These are phyloP conservation scores for Cecidostiba fungosa DNA, from an alignment of 2,888 invertebrate genomes.

Conservation along the genomic window DNA sequence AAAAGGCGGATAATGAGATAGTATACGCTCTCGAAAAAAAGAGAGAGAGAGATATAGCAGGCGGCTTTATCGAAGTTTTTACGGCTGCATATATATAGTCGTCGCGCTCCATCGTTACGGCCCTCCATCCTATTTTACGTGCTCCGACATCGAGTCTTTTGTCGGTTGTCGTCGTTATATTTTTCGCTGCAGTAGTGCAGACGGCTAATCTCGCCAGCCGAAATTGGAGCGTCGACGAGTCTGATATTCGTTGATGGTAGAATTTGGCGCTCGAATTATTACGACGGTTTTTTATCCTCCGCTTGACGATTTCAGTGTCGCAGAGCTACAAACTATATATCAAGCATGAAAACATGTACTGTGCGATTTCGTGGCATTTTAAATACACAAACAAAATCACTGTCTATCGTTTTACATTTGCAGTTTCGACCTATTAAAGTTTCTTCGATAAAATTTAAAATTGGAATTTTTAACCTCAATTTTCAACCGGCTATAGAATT, in stretches of 20 bases:
- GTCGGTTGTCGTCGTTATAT: background rate
- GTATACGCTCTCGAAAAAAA: background rate
- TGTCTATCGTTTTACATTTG: no score
- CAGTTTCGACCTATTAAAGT: no score
- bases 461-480: no score
- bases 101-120: background rate
- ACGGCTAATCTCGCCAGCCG: background rate
- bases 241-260: background rate
- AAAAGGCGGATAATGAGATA: background rate
- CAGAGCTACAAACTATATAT: background rate
- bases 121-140: conserved; percentile 18
- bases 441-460: no score
- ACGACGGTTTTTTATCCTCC: background rate
- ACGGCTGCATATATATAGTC: background rate
- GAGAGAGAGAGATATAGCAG: background rate
- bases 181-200: background rate
- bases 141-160: background rate
- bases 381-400: no score
- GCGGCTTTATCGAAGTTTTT: conserved; percentile 29
- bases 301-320: background rate
- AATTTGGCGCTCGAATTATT: background rate
- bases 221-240: background rate
- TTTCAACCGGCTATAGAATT: no score
- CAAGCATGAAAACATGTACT: background rate
- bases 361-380: no score